phyloP scores from a whole-genome alignment of 2,113 vertebrate genomes.

The Albula glossodonta region DNA sequence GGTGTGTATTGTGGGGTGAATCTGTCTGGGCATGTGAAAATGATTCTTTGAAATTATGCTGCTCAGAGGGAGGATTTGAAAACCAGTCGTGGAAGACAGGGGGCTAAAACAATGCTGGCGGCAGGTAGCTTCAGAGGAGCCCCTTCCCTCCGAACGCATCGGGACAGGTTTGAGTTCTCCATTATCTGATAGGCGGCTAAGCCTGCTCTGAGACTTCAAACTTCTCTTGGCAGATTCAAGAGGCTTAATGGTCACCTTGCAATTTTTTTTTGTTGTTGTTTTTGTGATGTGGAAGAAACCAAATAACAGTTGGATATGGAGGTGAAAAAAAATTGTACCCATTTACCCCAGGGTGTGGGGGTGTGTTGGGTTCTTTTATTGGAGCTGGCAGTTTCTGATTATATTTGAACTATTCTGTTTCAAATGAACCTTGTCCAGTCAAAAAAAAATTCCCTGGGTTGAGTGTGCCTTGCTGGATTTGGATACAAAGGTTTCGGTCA shows the following conservation, averaged over 20 bases:
- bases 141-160: constrained; percentile 38
- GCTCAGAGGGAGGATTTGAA: too few relatives aligned
- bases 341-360: not conserved
- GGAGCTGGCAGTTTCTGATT: not conserved
- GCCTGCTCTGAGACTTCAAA: constrained; percentile 36
- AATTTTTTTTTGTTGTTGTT: constrained; percentile 28
- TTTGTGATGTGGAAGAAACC: not conserved
- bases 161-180: constrained; percentile 47
- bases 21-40: too few relatives aligned
- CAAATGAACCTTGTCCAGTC: not conserved
- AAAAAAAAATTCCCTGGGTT: not conserved
- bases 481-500: not conserved
- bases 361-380: not conserved
- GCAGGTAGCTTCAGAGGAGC: constrained; percentile 52
- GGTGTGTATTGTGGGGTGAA: too few relatives aligned
- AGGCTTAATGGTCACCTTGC: constrained; percentile 28
- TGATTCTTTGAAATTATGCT: too few relatives aligned
- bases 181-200: constrained; percentile 48
- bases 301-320: not conserved
- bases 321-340: not conserved
- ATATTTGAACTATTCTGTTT: not conserved
- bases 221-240: constrained; percentile 35
- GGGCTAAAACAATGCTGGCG: constrained; percentile 36
- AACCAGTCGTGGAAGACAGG: constrained; percentile 44
- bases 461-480: not conserved